These are phyloP conservation scores for Tyrannus savana DNA, from an alignment of 2,113 vertebrate species.

Conservation along the genomic window DNA sequence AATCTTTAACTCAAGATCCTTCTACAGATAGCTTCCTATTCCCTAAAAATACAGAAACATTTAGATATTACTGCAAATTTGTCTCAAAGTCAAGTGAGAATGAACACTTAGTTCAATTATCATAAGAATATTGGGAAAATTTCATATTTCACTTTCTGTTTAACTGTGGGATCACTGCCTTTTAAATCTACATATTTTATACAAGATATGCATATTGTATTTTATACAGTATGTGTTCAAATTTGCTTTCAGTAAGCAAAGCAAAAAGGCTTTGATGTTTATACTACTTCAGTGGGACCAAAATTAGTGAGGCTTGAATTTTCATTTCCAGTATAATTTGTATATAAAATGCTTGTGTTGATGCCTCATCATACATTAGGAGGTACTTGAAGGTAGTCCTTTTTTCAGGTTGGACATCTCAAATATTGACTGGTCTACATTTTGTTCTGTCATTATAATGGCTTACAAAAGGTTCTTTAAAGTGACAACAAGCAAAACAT, in stretches of 20 bases:
- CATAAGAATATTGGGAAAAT: not conserved
- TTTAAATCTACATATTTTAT: not conserved
- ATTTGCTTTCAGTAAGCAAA: not conserved
- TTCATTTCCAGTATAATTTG: not conserved
- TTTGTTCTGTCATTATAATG: not conserved
- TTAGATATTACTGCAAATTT: not conserved
- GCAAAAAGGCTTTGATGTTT: not conserved
- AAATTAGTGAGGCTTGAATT: not conserved
- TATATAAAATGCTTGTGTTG: not conserved
- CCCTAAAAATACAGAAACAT: not conserved
- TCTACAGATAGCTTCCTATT: not conserved
- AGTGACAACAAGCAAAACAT: not conserved
- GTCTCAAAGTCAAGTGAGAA: not conserved
- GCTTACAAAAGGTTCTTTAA: not conserved
- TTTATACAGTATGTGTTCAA: not conserved
- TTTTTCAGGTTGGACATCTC: not conserved
- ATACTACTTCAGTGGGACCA: not conserved
- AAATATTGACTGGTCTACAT: not conserved
- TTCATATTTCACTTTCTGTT: not conserved
- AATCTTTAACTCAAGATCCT: not conserved
- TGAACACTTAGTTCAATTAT: not conserved
- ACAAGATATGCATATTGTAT: not conserved
- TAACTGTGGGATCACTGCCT: not conserved
- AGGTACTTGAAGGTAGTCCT: not conserved
- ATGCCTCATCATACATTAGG: not conserved